These are phyloP conservation scores for Crambe crambe DNA, from an alignment of 37 sponge, comb jelly and placozoan genomes.

Conservation along the genomic window DNA sequence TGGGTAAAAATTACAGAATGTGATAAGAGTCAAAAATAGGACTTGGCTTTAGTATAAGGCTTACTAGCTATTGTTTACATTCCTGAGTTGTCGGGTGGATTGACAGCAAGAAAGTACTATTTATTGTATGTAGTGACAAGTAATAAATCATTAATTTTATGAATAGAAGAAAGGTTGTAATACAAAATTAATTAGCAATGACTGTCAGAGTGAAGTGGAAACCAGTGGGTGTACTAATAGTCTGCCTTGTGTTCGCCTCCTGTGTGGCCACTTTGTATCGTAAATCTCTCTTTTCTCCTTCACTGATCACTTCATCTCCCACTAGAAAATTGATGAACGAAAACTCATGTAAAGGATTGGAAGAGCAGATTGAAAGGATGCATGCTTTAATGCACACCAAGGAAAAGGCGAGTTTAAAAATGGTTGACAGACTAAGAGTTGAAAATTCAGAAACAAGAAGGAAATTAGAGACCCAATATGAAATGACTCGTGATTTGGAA, in stretches of 20 bases:
- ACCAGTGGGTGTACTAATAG: background rate
- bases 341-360: conserved; percentile 5
- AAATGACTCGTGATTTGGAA: conserved; percentile 36
- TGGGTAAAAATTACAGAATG: too few species aligned
- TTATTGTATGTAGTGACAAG: too few species aligned
- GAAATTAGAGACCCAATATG: conserved; percentile 45
- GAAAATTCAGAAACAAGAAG: conserved; percentile 33
- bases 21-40: too few species aligned
- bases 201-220: conserved; percentile 13
- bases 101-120: too few species aligned
- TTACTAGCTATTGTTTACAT: too few species aligned
- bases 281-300: background rate
- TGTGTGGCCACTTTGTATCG: background rate
- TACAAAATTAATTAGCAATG: too few species aligned
- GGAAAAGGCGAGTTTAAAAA: conserved; percentile 20
- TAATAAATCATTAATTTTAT: too few species aligned
- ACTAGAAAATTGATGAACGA: conserved; percentile 21
- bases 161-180: too few species aligned
- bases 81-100: too few species aligned
- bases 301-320: background rate
- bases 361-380: conserved; percentile 35
- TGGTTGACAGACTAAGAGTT: conserved; percentile 31
- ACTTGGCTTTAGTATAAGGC: too few species aligned
- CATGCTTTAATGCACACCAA: conserved; percentile 25
- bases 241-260: background rate